Percentiles rank a stretch among this genome's conserved stretches.
Evolutionary conservation across 2,797 vertebrate genomes (phyloP).

Genomic region (Pelochelys cantorii): DNA sequence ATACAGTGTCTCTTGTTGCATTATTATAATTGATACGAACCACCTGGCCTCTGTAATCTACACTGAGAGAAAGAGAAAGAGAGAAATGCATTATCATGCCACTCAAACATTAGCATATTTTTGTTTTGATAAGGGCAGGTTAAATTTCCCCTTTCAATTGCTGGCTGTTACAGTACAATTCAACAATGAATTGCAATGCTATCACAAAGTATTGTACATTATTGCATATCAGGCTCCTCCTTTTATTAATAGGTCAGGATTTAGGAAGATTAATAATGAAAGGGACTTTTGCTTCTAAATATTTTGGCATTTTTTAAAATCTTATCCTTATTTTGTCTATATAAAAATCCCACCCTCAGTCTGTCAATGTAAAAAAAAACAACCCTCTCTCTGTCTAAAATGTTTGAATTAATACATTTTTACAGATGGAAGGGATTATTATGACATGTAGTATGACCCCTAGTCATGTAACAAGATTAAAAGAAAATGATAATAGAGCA

Average conservation of each 20-base stretch:
- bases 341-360: no score
- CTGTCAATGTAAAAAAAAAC: no score
- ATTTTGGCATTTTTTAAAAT: neutral
- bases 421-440: neutral
- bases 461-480: neutral
- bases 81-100: neutral
- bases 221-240: neutral
- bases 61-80: conserved; percentile 74
- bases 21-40: conserved; percentile 93
- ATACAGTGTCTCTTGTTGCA: conserved; percentile 92
- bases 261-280: neutral
- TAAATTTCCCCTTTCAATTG: neutral
- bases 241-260: neutral
- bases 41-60: conserved; percentile 84
- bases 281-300: neutral
- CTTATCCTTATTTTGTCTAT: rapidly evolving
- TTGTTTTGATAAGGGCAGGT: neutral
- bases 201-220: neutral
- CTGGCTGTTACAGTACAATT: neutral
- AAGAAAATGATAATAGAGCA: neutral
- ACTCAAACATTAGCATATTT: neutral
- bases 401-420: neutral
- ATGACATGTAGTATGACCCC: neutral
- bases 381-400: no score
- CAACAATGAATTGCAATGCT: neutral